Evolutionary conservation across 2,888 invertebrate genomes (phyloP), one percentile per base, ranked within the genome.

Genomic region (Ceraclea dissimilis): DNA sequence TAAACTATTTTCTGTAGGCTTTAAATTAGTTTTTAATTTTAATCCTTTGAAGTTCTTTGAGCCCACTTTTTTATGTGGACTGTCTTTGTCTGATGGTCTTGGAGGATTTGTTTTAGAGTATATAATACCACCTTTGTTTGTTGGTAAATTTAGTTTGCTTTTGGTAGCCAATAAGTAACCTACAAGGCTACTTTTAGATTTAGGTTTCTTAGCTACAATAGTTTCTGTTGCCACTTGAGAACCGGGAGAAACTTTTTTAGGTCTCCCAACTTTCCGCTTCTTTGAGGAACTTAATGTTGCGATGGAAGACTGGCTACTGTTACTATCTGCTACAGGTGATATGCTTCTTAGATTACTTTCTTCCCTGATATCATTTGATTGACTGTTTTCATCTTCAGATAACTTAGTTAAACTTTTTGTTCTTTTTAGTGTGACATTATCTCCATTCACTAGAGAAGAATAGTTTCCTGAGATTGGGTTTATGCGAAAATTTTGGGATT

Each of bases 181-280:
- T 2, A 86, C 84, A 2, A 85, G 72, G 60, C 80, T 81, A 64
- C 79, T 81, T 61, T 83, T 83, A n/a, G 79, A 81, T 66, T 86
- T 85, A 0, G 87, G 85, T 68, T 89, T 89, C 67, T 90, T 90
- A 2, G 89, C 86, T 0, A 90, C 89, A 52, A 90, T 88, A 0
- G 89, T 90, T 71, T 90, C 90, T 0, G 88, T 88, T 1, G 82
- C 80, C 61, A 81, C 80, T 2, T 77, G 79, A 56, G 79, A 80
- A 39, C 74, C 73, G 0, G 74, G 73, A n/a, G 76, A 71, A 11
- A 87, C 76, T 67, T 90, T 90, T 62, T 87, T 83, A 0, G 90
- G 91, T 63, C 89, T 76, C 0, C 90, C 90, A 0, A 90, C 89
- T 75, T 91, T 90, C 10, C 91, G 81, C 68, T 90, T 90, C 65